Percentiles rank a stretch among this genome's conserved stretches.
Evolutionary conservation across 2,797 vertebrate genomes (phyloP).

Genomic region (Gallinago stenura): DNA sequence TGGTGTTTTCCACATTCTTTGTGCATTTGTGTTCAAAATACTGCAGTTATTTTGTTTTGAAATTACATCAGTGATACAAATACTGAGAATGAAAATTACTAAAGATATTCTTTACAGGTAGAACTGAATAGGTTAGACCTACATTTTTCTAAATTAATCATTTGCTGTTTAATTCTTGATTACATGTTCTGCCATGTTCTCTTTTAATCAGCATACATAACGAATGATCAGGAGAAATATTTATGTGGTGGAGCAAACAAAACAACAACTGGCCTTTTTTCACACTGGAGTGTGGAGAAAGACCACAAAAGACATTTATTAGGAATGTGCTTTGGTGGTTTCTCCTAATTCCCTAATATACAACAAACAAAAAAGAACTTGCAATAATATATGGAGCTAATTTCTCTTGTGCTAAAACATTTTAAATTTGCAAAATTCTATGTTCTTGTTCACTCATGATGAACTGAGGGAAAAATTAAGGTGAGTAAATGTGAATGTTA

Average conservation of each 20-base stretch:
- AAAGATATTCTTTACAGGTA: not conserved
- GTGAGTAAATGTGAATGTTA: not conserved
- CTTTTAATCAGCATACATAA: not conserved
- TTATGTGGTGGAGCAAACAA: not conserved
- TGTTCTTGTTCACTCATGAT: not conserved
- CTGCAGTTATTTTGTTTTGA: not conserved
- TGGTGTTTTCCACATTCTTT: not conserved
- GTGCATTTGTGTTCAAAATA: not conserved
- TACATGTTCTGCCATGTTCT: not conserved
- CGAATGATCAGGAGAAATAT: not conserved
- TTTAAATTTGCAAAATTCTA: not conserved
- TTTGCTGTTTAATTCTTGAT: not conserved
- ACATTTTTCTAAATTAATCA: not conserved
- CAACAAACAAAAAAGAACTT: not conserved
- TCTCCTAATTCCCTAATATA: not conserved
- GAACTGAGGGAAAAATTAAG: not conserved
- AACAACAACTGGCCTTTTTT: not conserved
- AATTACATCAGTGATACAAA: not conserved
- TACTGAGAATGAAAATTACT: not conserved
- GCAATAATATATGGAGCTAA: not conserved
- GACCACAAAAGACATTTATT: not conserved
- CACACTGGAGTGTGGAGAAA: rapidly evolving
- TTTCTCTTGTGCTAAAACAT: not conserved
- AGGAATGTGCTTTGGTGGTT: not conserved
- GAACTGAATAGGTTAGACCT: not conserved